These are phyloP conservation scores for Sericinus montela DNA, from an alignment of 2,888 invertebrate species.

Conservation along the genomic window DNA sequence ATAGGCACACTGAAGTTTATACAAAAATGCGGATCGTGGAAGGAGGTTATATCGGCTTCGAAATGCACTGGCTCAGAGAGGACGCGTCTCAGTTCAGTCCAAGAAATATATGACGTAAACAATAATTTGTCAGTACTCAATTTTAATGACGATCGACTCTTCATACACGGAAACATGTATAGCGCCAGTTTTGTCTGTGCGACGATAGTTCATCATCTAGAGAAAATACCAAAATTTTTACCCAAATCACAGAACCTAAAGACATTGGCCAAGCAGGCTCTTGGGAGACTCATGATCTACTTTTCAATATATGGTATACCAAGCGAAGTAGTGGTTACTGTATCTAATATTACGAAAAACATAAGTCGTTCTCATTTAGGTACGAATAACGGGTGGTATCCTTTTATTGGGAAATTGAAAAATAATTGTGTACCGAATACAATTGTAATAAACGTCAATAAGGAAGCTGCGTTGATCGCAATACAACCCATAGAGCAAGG, in stretches of 20 bases:
- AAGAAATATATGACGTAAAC: conserved; percentile 12
- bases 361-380: neutral
- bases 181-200: conserved; percentile 8
- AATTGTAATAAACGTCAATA: conserved; percentile 23
- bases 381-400: conserved; percentile 26
- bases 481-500: conserved; percentile 28
- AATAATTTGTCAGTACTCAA: conserved; percentile 12
- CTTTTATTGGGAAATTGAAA: conserved; percentile 32
- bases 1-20: conserved; percentile 6
- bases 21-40: conserved; percentile 8
- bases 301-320: conserved; percentile 2
- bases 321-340: neutral
- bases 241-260: neutral
- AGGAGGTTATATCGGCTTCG: conserved; percentile 1
- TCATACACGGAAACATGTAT: conserved; percentile 10
- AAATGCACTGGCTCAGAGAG: conserved; percentile 4
- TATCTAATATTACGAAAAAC: neutral
- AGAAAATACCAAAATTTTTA: conserved; percentile 5
- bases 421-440: conserved; percentile 32
- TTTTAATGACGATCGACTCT: conserved; percentile 3
- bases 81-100: neutral
- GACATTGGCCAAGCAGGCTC: conserved; percentile 2
- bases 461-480: conserved; percentile 29
- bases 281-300: conserved; percentile 12
- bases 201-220: conserved; percentile 10